A percentile compares a stretch with the other conserved stretches of the same genome.
phyloP scores from a whole-genome alignment of 2,113 vertebrate genomes.

The Conger conger region DNA sequence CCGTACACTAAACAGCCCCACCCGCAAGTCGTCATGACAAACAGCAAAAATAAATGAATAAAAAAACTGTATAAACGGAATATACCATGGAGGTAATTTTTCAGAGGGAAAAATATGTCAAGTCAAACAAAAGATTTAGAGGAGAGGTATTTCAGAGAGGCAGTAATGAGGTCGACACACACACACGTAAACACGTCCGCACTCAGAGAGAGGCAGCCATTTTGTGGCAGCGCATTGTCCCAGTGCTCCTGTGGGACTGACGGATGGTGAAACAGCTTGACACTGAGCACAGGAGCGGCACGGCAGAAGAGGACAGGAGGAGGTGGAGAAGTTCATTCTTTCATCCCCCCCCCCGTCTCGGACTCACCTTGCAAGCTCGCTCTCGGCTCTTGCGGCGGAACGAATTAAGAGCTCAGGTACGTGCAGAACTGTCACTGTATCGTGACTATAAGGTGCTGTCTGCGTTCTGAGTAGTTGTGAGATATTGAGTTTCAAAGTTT shows the following conservation, averaged over 20 bases:
- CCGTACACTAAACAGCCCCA: background rate
- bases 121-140: background rate
- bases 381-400: background rate
- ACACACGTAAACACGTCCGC: background rate
- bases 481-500: too few relatives aligned
- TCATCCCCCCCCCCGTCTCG: background rate
- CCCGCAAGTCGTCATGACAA: background rate
- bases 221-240: background rate
- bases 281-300: background rate
- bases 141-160: background rate
- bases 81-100: background rate
- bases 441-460: too few relatives aligned
- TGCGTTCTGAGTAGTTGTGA: too few relatives aligned
- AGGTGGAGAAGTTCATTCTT: background rate
- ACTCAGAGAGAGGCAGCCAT: background rate
- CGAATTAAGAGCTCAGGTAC: background rate
- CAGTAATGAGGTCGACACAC: background rate
- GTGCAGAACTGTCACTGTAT: too few relatives aligned
- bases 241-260: background rate
- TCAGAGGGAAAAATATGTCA: background rate
- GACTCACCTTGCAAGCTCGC: background rate
- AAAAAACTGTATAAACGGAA: background rate
- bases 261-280: background rate
- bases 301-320: background rate
- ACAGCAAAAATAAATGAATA: background rate